Conservation (phyloP, 2,113 vertebrate species). For the Cathartes aura region DNA sequence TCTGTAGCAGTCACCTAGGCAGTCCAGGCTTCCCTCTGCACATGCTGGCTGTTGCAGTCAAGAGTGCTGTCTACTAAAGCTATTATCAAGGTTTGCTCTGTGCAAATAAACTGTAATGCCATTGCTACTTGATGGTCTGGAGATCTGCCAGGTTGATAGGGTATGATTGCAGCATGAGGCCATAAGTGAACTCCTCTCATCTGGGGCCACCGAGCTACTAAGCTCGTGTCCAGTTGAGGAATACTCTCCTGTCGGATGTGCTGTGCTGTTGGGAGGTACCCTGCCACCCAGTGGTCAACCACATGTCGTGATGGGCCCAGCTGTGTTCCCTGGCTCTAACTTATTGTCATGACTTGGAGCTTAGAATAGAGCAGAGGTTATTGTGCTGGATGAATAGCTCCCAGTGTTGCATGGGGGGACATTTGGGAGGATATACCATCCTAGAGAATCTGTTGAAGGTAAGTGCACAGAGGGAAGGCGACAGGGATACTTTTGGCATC, state of each 20-base stretch:
- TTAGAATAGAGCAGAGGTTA: neutral
- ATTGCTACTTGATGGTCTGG: neutral
- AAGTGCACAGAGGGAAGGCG: neutral
- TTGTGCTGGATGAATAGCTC: neutral
- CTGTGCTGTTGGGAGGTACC: neutral
- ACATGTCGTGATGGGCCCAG: neutral
- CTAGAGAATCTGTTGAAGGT: neutral
- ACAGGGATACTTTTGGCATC: neutral
- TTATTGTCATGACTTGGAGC: neutral
- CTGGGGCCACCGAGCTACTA: neutral
- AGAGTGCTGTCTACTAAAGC: neutral
- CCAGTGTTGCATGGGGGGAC: neutral
- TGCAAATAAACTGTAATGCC: neutral
- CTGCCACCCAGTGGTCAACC: neutral
- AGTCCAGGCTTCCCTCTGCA: neutral
- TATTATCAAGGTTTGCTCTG: neutral
- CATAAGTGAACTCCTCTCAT: neutral
- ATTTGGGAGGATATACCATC: neutral
- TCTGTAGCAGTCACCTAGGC: neutral
- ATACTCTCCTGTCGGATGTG: neutral
- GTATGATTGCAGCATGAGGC: neutral
- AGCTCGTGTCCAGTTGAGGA: neutral
- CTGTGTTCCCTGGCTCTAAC: neutral
- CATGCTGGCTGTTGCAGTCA: neutral
- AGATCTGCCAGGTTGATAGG: neutral